Evolutionary conservation across 2,888 invertebrate genomes (phyloP), one percentile per base, ranked within the genome.

Genomic region (Nasonia oneida): DNA sequence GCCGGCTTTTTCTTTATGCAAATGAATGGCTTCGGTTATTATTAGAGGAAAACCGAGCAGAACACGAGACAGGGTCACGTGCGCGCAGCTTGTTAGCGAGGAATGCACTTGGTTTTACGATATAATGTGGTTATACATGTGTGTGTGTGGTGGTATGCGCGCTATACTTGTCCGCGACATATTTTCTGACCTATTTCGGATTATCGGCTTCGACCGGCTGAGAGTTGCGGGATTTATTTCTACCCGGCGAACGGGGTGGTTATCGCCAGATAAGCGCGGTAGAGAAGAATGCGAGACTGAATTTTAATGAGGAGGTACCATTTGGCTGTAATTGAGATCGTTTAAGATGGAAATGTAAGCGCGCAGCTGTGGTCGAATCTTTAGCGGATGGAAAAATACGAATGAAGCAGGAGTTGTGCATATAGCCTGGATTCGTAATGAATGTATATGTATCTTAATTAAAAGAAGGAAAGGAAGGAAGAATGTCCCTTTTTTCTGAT

Each of bases 1-100:
- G n/a, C 42, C 23, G 18, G 42, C 37, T 76, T 78, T 84, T 84
- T 79, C 83, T 84, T 75, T 42, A 81, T 81, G 84, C 84, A 80
- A 84, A 81, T 75, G 67, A 67, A 67, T 67, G 53, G 33, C 67
- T 23, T 39, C 76, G 76, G 83, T 71, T 83, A 83, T 83, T 83
- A 83, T 83, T 78, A 50, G 73, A 71, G 71, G 29, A 70, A 82
- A 75, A 15, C 15, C 33, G 42, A 80, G 33, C 39, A n/a, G 18
- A 23, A 64, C 29, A 29, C 23, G 2, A 23, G 29, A 10, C 23
- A 37, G 73, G 71, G 70, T 81, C 81, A 81, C 73, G 73, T 73
- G 81, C 42, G 71, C 33, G 67, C 64, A 39, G 83, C 84, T 84
- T 74, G 79, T 84, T 84, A 84, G 75, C 75, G 53, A 80, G 80